A percentile compares a stretch with the other conserved stretches of the same genome.
phyloP scores from a whole-genome alignment of 2,888 invertebrate genomes.

The Agonum fuliginosum region DNA sequence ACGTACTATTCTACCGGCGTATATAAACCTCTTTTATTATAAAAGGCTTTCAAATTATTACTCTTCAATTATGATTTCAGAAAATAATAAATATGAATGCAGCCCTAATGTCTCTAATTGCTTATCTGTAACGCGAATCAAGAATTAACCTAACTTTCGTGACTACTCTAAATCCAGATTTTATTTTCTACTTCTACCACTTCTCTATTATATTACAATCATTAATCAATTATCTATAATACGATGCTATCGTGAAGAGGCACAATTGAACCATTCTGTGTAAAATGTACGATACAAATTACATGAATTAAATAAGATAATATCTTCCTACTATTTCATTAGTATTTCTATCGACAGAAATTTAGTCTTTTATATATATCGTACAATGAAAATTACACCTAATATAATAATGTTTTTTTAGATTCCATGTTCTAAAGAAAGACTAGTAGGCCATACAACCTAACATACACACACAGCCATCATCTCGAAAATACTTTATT shows the following conservation, averaged over 20 bases:
- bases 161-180: constrained; percentile 21
- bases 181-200: constrained; percentile 3
- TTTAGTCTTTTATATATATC: no score
- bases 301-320: no score
- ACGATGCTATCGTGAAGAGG: background rate
- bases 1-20: background rate
- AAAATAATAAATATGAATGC: background rate
- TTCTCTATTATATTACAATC: constrained; percentile 15
- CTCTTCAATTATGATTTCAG: background rate
- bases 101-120: constrained; percentile 1
- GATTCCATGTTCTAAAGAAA: no score
- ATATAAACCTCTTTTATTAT: background rate
- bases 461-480: no score
- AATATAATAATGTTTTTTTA: no score
- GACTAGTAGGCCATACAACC: no score
- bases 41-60: no score
- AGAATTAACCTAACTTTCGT: background rate
- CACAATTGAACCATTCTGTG: background rate
- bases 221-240: constrained; percentile 34
- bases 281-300: no score
- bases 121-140: constrained; percentile 40
- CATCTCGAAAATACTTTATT: no score
- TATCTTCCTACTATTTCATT: no score
- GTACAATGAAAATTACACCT: no score
- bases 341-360: no score